phyloP scores from a whole-genome alignment of 2,888 invertebrate genomes.

The Cordilura impudica region DNA sequence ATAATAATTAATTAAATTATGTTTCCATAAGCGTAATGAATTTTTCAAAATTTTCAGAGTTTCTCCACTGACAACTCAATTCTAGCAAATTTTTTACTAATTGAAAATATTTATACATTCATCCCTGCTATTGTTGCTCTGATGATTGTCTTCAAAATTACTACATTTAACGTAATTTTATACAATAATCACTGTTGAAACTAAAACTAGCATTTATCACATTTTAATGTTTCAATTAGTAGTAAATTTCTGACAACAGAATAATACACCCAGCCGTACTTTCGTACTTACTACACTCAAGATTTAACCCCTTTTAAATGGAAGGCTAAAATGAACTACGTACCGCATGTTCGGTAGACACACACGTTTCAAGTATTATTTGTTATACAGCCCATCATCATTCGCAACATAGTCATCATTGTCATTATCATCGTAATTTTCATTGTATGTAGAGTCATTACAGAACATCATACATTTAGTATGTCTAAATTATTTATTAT shows the following conservation, averaged over 20 bases:
- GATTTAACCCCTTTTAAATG: background rate
- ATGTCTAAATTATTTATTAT: constrained; percentile 68
- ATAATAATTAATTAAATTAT: constrained; percentile 59
- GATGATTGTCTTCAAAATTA: background rate
- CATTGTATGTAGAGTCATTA: constrained; percentile 36
- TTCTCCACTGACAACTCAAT: constrained; percentile 16
- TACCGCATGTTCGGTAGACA: background rate
- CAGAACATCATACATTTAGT: constrained; percentile 32
- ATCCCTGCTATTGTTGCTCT: constrained; percentile 19
- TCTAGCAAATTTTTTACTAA: constrained; percentile 8
- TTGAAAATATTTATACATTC: constrained; percentile 26
- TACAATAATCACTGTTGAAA: constrained; percentile 58
- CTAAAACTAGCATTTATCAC: constrained; percentile 73
- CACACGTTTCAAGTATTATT: constrained; percentile 54
- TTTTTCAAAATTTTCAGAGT: background rate
- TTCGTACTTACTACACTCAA: background rate
- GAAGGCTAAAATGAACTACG: no score
- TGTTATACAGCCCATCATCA: constrained; percentile 43
- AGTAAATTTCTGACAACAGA: constrained; percentile 60
- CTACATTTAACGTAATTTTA: constrained; percentile 56
- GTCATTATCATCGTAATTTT: constrained; percentile 19
- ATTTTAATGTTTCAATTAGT: constrained; percentile 77
- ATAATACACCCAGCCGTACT: constrained; percentile 29
- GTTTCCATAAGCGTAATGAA: background rate
- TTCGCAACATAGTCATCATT: constrained; percentile 44